These are phyloP conservation scores for Aythya baeri DNA, from an alignment of 2,113 vertebrate species.

Conservation along the genomic window DNA sequence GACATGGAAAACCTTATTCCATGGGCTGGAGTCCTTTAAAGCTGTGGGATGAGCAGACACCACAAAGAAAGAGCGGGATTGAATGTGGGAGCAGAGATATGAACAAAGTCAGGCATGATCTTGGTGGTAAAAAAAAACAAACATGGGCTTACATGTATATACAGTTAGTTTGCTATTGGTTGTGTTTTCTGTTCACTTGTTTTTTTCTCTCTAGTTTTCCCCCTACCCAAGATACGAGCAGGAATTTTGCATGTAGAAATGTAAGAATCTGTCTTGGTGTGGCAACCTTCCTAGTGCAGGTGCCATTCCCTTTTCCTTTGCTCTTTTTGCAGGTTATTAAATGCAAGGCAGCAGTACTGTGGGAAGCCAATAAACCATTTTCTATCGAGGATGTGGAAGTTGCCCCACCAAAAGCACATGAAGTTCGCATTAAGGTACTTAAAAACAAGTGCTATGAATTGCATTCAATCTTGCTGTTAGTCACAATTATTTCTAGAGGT, in stretches of 20 bases:
- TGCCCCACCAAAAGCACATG: conserved; percentile 82
- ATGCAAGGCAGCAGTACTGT: conserved; percentile 87
- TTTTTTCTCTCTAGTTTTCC: background rate
- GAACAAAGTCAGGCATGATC: background rate
- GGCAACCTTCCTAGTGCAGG: background rate
- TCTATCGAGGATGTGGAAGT: conserved; percentile 89
- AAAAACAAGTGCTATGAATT: background rate
- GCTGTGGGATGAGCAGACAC: background rate
- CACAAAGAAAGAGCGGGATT: background rate
- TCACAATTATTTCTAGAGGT: background rate
- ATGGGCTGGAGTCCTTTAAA: background rate
- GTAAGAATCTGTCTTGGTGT: background rate
- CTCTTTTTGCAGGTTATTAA: conserved; percentile 83
- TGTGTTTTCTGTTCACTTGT: background rate
- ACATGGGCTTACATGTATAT: background rate
- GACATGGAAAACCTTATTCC: background rate
- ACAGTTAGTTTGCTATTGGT: background rate
- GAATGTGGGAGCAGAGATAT: background rate
- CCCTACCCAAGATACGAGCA: background rate
- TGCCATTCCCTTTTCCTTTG: background rate
- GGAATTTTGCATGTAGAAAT: background rate
- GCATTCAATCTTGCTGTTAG: background rate
- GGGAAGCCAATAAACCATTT: conserved; percentile 84
- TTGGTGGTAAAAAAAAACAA: accelerated
- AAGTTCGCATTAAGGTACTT: conserved; percentile 87